A percentile compares a stretch with the other conserved stretches of the same genome.
Conservation (phyloP, 2,113 vertebrate genomes). For the Irena cyanogastra region DNA sequence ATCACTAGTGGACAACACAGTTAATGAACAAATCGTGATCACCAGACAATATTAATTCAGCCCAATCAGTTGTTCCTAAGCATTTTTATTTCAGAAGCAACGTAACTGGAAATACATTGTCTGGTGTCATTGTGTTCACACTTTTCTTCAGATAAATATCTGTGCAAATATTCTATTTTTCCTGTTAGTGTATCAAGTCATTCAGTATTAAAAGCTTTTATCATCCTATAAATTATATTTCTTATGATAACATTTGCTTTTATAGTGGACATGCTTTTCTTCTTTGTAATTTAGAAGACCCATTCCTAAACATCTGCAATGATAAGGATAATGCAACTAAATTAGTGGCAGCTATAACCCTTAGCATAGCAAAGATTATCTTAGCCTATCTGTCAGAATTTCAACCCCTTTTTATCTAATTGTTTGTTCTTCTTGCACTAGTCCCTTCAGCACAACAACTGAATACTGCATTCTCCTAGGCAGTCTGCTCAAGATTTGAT, state of each 20-base stretch:
- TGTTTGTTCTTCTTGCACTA: not conserved
- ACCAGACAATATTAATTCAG: not conserved
- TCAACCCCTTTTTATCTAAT: not conserved
- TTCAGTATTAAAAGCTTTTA: not conserved
- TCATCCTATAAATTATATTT: not conserved
- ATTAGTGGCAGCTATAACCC: constrained; percentile 13
- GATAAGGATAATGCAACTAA: not conserved
- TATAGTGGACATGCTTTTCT: not conserved
- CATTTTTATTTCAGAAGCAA: not conserved
- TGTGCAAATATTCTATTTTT: not conserved
- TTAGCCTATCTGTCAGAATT: not conserved
- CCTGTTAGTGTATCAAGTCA: not conserved
- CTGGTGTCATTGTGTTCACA: not conserved
- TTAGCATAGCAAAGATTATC: not conserved
- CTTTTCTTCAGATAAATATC: not conserved
- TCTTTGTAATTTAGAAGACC: not conserved
- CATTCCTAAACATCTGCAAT: not conserved
- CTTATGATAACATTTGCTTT: not conserved
- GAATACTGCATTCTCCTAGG: not conserved
- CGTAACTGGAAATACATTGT: not conserved
- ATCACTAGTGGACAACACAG: not conserved
- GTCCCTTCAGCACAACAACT: not conserved
- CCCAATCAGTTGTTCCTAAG: not conserved
- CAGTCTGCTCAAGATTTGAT: not conserved
- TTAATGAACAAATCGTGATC: not conserved